Evolutionary conservation across 2,888 invertebrate species (phyloP).

Genomic region (Pecten maximus): DNA sequence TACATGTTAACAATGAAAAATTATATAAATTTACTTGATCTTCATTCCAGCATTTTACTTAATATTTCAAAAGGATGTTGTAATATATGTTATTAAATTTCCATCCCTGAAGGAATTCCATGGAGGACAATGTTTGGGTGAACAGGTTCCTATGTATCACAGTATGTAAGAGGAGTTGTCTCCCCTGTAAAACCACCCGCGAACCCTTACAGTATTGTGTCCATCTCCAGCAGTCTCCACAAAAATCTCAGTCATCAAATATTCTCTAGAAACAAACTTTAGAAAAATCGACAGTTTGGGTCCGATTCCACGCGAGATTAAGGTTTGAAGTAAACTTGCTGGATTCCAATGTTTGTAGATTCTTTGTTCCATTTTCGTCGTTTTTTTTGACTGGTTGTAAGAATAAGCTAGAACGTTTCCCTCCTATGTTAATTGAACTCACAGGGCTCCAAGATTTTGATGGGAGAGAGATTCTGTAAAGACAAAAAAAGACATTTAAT

Average conservation of each 20-base stretch:
- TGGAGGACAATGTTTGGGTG: neutral
- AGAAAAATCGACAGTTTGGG: neutral
- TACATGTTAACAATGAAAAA: neutral
- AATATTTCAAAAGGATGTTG: neutral
- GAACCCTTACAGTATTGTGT: neutral
- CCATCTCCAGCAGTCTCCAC: neutral
- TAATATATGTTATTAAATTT: too few relatives aligned
- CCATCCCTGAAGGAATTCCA: neutral
- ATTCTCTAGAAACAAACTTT: neutral
- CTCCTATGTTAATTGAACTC: constrained; percentile 42
- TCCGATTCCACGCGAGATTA: neutral
- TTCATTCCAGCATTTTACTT: neutral
- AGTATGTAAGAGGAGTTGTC: neutral
- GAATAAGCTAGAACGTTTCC: neutral
- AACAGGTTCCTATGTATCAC: neutral
- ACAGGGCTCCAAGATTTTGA: constrained; percentile 69
- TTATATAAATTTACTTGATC: neutral
- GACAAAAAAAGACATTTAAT: too few relatives aligned
- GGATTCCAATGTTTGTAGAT: neutral
- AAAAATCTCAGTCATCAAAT: neutral
- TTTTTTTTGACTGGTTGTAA: neutral
- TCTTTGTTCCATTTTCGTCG: neutral
- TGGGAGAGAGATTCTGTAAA: constrained; percentile 67
- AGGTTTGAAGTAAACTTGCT: neutral
- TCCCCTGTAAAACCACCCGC: neutral